Conservation (phyloP, 2,888 invertebrate genomes). For the Hybos culiciformis region DNA sequence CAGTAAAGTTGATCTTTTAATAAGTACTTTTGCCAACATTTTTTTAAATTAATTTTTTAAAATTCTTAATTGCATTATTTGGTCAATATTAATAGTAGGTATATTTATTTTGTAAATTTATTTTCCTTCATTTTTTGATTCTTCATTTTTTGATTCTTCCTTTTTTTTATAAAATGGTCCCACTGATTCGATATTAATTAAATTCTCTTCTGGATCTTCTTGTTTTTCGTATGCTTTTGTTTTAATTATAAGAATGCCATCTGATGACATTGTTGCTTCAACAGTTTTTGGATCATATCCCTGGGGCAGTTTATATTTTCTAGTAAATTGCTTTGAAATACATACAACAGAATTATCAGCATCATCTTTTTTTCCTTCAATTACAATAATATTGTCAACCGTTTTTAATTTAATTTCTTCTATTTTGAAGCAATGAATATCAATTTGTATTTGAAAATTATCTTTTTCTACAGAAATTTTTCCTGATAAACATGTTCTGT, state of each 20-base stretch:
- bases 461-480: slow-evolving; percentile 26
- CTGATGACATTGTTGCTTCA: slow-evolving; percentile 26
- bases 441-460: slow-evolving; percentile 27
- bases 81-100: no score
- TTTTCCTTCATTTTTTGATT: no score
- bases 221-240: slow-evolving; percentile 23
- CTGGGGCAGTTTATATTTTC: slow-evolving; percentile 28
- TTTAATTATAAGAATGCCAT: slow-evolving; percentile 28
- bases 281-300: slow-evolving; percentile 29
- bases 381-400: slow-evolving; percentile 25
- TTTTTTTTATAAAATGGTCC: no score
- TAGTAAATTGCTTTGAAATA: slow-evolving; percentile 27
- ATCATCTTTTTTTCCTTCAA: slow-evolving; percentile 26
- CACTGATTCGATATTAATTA: no score
- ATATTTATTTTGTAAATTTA: no score
- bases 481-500: slow-evolving; percentile 26
- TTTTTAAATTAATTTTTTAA: no score
- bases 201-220: slow-evolving; percentile 29
- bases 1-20: no score
- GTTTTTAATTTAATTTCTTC: slow-evolving; percentile 27
- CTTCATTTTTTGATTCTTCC: no score
- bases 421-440: slow-evolving; percentile 28
- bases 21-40: no score
- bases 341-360: slow-evolving; percentile 24
- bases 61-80: no score